A percentile compares a stretch with the other conserved stretches of the same genome.
Evolutionary conservation across 2,888 invertebrate species (phyloP).

Genomic region (Uloborus plumipes): DNA sequence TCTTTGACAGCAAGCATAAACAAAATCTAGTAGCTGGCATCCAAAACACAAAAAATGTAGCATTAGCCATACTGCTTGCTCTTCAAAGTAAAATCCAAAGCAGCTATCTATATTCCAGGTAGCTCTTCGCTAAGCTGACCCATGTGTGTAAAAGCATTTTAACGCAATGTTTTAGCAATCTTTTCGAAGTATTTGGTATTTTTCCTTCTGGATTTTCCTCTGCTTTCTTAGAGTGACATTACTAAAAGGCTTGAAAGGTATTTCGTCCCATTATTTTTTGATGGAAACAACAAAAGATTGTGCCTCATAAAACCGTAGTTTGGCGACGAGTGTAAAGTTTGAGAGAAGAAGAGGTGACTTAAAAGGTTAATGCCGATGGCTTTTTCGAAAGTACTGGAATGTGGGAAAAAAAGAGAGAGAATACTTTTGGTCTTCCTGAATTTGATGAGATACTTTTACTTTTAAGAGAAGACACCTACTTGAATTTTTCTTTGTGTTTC

Average conservation of each 20-base stretch:
- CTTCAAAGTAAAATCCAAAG: conserved; percentile 45
- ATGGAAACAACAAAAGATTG: conserved; percentile 52
- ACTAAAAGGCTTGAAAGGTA: conserved; percentile 31
- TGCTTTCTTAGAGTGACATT: conserved; percentile 4
- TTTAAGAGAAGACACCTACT: no score
- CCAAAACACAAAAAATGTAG: conserved; percentile 4
- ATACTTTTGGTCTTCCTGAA: no score
- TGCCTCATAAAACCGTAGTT: conserved; percentile 56
- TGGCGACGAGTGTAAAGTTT: conserved; percentile 38
- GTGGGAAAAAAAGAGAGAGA: no score
- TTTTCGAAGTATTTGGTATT: not conserved
- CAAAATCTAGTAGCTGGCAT: conserved; percentile 15
- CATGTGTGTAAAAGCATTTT: conserved; percentile 36
- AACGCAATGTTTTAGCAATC: conserved; percentile 16
- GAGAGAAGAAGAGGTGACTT: conserved; percentile 30
- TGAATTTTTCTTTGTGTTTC: no score
- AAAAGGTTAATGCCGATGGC: conserved; percentile 43
- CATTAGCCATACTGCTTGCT: conserved; percentile 23
- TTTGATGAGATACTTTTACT: no score
- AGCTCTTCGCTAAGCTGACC: not conserved
- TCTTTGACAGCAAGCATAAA: conserved; percentile 47
- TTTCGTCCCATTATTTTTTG: conserved; percentile 44
- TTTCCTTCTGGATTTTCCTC: conserved; percentile 7
- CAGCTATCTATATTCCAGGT: conserved; percentile 11
- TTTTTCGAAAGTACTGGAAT: not conserved